Conservation (phyloP, 2,113 vertebrate genomes). For the Mola mola region DNA sequence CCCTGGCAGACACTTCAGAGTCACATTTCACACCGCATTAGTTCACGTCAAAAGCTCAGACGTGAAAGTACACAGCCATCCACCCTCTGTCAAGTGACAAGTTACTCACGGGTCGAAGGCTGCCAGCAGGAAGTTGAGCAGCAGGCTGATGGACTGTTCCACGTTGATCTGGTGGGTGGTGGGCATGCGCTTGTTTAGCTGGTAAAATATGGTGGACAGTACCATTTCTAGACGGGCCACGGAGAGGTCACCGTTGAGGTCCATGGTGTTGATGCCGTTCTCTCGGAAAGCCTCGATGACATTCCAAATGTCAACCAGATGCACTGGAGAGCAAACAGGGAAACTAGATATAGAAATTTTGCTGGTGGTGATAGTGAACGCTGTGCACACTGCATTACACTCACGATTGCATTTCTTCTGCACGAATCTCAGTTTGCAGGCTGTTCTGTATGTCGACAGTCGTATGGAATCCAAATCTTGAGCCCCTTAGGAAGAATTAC, state of each 20-base stretch:
- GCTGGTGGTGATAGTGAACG: too few relatives aligned
- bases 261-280: conserved; percentile 92
- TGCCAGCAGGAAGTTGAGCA: conserved; percentile 96
- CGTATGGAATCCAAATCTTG: conserved; percentile 98
- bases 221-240: conserved; percentile 93
- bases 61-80: conserved; percentile 10
- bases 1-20: conserved; percentile 15
- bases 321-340: conserved; percentile 82
- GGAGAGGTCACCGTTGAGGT: conserved; percentile 89
- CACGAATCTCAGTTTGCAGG: conserved; percentile 97
- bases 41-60: conserved; percentile 35
- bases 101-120: conserved; percentile 94
- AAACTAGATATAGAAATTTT: background rate
- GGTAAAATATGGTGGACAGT: conserved; percentile 94
- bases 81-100: conserved; percentile 18
- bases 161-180: conserved; percentile 96
- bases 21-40: conserved; percentile 33
- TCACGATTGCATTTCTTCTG: conserved; percentile 99
- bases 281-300: conserved; percentile 96
- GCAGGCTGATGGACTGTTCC: conserved; percentile 92
- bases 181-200: conserved; percentile 98
- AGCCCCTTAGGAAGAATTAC: conserved; percentile 84
- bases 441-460: conserved; percentile 96
- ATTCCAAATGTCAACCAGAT: conserved; percentile 98
- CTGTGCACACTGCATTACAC: conserved; percentile 65